Percentiles rank a stretch among this genome's conserved stretches.
These are phyloP conservation scores for Montipora capricornis DNA, from an alignment of 64 coral and sea anemone species.

Conservation along the genomic window DNA sequence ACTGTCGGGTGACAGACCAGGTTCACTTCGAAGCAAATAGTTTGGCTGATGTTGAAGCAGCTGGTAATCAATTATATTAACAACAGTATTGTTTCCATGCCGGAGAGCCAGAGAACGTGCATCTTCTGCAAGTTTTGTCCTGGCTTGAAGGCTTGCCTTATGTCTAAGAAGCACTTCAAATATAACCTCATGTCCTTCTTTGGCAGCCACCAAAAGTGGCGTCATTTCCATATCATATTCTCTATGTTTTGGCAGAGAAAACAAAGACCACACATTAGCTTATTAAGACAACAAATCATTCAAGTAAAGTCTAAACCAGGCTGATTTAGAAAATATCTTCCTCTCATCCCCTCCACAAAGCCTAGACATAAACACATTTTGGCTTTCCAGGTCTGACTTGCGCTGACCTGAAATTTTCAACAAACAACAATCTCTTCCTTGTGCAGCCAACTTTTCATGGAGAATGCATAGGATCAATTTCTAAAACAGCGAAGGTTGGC, in stretches of 20 bases:
- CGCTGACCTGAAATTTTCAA: no score
- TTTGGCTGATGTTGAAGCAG: conserved; percentile 28
- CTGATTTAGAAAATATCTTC: no score
- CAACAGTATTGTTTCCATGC: conserved; percentile 67
- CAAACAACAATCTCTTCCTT: no score
- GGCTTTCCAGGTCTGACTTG: no score
- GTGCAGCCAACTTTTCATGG: no score
- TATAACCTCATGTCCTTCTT: conserved; percentile 75
- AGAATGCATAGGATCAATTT: no score
- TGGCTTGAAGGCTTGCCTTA: conserved; percentile 61
- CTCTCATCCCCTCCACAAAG: no score
- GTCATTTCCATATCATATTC: conserved; percentile 70
- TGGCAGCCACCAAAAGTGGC: conserved; percentile 78
- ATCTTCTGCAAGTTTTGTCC: conserved; percentile 66
- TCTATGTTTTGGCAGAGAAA: conserved; percentile 4
- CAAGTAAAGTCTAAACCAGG: background rate
- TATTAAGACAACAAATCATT: background rate
- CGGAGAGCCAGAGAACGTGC: conserved; percentile 56
- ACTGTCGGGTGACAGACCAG: conserved; percentile 43
- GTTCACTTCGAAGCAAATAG: conserved; percentile 73
- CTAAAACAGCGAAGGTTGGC: no score
- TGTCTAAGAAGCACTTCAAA: conserved; percentile 62
- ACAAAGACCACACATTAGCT: background rate
- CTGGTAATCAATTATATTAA: conserved; percentile 72
- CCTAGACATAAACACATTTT: no score